Evolutionary conservation across 2,113 vertebrate species (phyloP).

Genomic region (Cavia porcellus): DNA sequence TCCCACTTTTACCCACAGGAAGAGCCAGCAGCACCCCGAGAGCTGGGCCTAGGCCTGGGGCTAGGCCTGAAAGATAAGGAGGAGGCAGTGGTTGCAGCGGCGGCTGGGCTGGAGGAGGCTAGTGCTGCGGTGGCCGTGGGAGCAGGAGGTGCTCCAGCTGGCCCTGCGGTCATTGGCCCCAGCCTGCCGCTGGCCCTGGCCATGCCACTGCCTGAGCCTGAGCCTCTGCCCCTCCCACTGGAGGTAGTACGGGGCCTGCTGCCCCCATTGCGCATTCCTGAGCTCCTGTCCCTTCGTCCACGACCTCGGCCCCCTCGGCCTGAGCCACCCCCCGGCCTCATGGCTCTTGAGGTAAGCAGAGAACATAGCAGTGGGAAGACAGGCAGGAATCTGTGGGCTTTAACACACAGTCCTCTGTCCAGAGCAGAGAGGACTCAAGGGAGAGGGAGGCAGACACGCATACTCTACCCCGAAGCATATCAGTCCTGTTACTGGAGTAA

Average conservation of each 20-base stretch:
- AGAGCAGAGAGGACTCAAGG: not conserved
- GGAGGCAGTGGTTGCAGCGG: slow-evolving; percentile 69
- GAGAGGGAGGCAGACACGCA: not conserved
- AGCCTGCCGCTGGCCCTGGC: slow-evolving; percentile 88
- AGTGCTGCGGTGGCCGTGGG: slow-evolving; percentile 74
- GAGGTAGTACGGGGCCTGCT: slow-evolving; percentile 74
- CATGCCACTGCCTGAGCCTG: slow-evolving; percentile 88
- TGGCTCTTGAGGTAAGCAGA: slow-evolving; percentile 81
- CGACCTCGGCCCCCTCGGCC: slow-evolving; percentile 79
- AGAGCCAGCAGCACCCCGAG: slow-evolving; percentile 85
- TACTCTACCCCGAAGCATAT: not conserved
- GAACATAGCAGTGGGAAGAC: not conserved
- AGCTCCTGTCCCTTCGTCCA: slow-evolving; percentile 81
- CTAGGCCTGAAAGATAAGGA: slow-evolving; percentile 84
- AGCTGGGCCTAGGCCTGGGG: slow-evolving; percentile 81
- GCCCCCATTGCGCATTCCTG: slow-evolving; percentile 80
- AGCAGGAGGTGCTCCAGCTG: slow-evolving; percentile 72
- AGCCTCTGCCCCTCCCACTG: slow-evolving; percentile 87
- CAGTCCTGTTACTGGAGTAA: not conserved
- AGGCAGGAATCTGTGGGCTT: not conserved
- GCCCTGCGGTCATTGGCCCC: slow-evolving; percentile 90
- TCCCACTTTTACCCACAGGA: slow-evolving; percentile 81
- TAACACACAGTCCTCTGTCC: not conserved
- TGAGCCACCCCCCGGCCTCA: slow-evolving; percentile 82
- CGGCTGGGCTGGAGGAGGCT: slow-evolving; percentile 85